Conservation (phyloP, 2,797 vertebrate species). For the Adelosebastes latens region DNA sequence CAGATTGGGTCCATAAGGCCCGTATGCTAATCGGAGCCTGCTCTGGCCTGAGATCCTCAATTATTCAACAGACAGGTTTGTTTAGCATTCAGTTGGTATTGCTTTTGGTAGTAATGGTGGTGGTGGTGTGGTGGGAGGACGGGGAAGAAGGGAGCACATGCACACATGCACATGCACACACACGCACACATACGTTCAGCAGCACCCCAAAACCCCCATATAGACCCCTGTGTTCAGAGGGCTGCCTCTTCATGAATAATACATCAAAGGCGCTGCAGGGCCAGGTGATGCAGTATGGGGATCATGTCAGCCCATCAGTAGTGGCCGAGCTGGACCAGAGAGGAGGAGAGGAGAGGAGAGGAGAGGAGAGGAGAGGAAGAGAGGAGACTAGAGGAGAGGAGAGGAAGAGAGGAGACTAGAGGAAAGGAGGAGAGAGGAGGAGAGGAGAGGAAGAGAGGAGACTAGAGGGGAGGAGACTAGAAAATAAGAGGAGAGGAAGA, state of each 20-base stretch:
- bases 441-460: slow-evolving; percentile 3
- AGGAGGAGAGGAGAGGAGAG: slow-evolving; percentile 8
- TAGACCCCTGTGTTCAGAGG: slow-evolving; percentile 72
- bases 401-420: background rate
- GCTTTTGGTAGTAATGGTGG: slow-evolving; percentile 69
- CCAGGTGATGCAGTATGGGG: slow-evolving; percentile 79
- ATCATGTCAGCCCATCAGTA: slow-evolving; percentile 74
- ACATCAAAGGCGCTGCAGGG: slow-evolving; percentile 79
- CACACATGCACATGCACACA: background rate
- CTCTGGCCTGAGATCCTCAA: slow-evolving; percentile 79
- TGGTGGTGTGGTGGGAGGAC: slow-evolving; percentile 51
- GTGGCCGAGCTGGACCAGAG: slow-evolving; percentile 54
- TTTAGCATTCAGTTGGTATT: slow-evolving; percentile 84
- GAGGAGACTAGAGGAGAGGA: background rate
- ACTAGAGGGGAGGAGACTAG: slow-evolving; percentile 5
- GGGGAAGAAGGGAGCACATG: slow-evolving; percentile 53
- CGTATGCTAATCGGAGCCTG: slow-evolving; percentile 81
- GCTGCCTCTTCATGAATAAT: slow-evolving; percentile 79
- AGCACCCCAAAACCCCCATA: slow-evolving; percentile 55
- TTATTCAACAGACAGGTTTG: slow-evolving; percentile 86
- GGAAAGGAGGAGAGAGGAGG: background rate
- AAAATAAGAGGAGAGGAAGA: background rate
- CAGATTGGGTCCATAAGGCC: slow-evolving; percentile 83
- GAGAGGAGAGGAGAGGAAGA: background rate
- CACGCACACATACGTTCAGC: background rate